phyloP scores from a whole-genome alignment of 2,113 vertebrate genomes.

The Corythoichthys haematopterus region DNA sequence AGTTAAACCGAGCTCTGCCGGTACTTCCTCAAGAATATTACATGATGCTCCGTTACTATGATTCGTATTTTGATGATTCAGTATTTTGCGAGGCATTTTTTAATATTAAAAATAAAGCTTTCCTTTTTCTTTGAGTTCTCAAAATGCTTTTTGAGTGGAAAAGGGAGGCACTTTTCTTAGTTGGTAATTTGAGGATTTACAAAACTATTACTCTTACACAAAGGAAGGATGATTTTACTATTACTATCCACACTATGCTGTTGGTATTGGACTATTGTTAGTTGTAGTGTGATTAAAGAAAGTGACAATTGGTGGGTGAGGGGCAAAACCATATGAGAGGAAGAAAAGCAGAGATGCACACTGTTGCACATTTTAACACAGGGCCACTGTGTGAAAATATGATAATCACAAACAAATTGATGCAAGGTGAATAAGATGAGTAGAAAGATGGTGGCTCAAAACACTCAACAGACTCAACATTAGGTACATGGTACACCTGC shows the following conservation, averaged over 20 bases:
- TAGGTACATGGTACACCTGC: background rate
- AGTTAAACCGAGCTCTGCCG: too few species aligned
- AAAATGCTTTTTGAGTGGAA: background rate
- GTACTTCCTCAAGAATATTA: too few species aligned
- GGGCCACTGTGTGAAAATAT: constrained; percentile 2
- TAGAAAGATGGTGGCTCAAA: background rate
- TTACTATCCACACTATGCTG: background rate
- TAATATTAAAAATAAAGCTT: too few species aligned
- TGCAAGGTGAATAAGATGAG: too few species aligned
- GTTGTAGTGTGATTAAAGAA: constrained; percentile 8
- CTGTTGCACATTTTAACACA: background rate
- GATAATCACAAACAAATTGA: background rate
- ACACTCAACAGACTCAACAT: background rate
- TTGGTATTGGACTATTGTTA: background rate
- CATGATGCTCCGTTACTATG: too few species aligned
- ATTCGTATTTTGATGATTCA: too few species aligned
- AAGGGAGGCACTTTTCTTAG: background rate
- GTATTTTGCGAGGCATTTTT: too few species aligned
- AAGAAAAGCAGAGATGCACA: constrained; percentile 21
- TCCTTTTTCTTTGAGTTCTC: too few species aligned
- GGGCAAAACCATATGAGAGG: background rate
- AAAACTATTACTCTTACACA: background rate
- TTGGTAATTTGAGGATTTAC: background rate
- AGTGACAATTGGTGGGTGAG: background rate
- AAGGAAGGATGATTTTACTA: background rate